Percentiles rank a stretch among this genome's conserved stretches.
Conservation (phyloP, 2,113 vertebrate species). For the Osmerus eperlanus region DNA sequence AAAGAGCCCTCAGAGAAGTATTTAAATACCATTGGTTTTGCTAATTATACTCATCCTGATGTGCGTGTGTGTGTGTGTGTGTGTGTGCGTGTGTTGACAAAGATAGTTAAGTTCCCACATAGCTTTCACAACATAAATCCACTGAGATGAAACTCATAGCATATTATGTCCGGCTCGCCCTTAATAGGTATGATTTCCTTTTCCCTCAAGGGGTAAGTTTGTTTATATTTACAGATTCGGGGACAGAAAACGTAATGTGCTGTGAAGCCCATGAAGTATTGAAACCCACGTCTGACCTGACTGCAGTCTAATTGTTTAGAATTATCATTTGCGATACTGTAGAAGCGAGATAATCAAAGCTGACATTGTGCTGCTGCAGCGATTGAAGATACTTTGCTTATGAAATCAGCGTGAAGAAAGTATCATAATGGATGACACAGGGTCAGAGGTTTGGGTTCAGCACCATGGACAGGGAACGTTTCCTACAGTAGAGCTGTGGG, state of each 20-base stretch:
- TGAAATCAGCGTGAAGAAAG: background rate
- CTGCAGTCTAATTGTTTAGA: conserved; percentile 4
- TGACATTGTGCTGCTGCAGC: background rate
- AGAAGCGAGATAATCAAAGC: background rate
- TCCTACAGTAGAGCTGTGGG: background rate
- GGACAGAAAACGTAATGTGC: background rate
- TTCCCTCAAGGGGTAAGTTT: background rate
- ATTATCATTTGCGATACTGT: background rate
- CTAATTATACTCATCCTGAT: conserved; percentile 1
- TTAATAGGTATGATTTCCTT: background rate
- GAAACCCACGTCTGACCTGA: background rate
- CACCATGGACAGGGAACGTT: background rate
- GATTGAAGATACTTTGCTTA: background rate
- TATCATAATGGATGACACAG: background rate
- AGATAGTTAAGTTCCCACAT: background rate
- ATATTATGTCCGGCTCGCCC: background rate
- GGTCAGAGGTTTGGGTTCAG: background rate
- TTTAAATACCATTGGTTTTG: background rate
- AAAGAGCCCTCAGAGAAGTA: background rate
- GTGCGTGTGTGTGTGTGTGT: no score
- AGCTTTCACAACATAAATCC: background rate
- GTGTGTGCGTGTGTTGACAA: background rate
- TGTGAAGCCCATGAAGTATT: background rate
- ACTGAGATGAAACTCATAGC: background rate
- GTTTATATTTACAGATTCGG: background rate